Evolutionary conservation across 2,888 invertebrate species (phyloP).

Genomic region (Nycteola revayana): DNA sequence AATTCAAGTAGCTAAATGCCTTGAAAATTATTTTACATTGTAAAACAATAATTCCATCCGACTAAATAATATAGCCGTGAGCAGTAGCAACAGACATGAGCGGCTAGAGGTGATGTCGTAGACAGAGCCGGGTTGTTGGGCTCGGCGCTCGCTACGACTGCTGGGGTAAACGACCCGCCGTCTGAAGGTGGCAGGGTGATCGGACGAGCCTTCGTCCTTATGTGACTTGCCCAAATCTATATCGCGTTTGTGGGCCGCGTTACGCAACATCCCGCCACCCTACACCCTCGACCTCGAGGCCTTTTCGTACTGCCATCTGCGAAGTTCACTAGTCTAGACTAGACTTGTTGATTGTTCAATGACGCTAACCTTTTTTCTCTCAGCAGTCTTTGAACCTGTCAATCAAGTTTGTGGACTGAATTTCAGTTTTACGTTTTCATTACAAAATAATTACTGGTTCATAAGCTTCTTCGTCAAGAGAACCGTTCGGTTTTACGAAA

Average conservation of each 20-base stretch:
- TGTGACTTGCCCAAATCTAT: constrained; percentile 53
- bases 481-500: no score
- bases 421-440: no score
- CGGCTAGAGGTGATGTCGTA: constrained; percentile 20
- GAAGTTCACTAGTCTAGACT: constrained; percentile 63
- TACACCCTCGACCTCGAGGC: constrained; percentile 36
- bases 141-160: constrained; percentile 34
- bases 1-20: no score
- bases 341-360: constrained; percentile 57
- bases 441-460: no score
- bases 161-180: constrained; percentile 54
- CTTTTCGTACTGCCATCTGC: constrained; percentile 34
- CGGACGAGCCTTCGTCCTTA: constrained; percentile 62
- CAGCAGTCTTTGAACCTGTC: constrained; percentile 8
- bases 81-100: background rate
- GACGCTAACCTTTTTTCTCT: constrained; percentile 21
- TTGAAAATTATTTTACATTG: no score
- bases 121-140: constrained; percentile 33
- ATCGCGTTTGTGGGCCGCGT: constrained; percentile 52
- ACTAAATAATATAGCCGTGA: background rate
- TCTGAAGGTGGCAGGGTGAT: constrained; percentile 64
- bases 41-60: no score
- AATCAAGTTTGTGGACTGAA: background rate
- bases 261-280: constrained; percentile 51
- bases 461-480: no score